These are phyloP conservation scores for Agrilus mali DNA, from an alignment of 2,888 invertebrate species.

Conservation along the genomic window DNA sequence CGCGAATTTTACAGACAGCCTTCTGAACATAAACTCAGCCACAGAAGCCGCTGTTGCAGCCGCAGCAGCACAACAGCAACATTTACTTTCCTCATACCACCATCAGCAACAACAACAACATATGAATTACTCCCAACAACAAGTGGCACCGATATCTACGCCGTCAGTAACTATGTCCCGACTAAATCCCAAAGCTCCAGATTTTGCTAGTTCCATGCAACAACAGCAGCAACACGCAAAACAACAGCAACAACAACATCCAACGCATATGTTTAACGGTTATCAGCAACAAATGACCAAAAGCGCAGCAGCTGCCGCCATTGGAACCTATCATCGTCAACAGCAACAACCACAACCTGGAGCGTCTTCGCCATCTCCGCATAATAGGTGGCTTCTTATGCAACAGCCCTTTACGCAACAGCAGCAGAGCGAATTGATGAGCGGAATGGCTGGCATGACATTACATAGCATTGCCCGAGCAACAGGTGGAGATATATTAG, in stretches of 20 bases:
- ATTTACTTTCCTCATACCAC: slow-evolving; percentile 14
- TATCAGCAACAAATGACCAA: slow-evolving; percentile 13
- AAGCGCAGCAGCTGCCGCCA: slow-evolving; percentile 3
- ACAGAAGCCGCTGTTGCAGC: slow-evolving; percentile 27
- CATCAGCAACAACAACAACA: slow-evolving; percentile 21
- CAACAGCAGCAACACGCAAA: slow-evolving; percentile 17
- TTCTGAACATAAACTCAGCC: slow-evolving; percentile 35
- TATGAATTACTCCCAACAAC: slow-evolving; percentile 26
- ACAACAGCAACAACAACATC: slow-evolving; percentile 9
- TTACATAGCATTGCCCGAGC: slow-evolving; percentile 27
- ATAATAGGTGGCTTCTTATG: slow-evolving; percentile 26
- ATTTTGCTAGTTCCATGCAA: slow-evolving; percentile 47
- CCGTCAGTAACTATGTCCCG: slow-evolving; percentile 45
- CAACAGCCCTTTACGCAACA: slow-evolving; percentile 26
- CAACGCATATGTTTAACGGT: slow-evolving; percentile 16
- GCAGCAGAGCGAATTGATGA: slow-evolving; percentile 26
- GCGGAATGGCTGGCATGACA: slow-evolving; percentile 31
- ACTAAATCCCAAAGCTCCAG: slow-evolving; percentile 70
- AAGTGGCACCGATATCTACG: slow-evolving; percentile 8
- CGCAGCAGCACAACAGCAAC: slow-evolving; percentile 10
- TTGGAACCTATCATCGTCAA: slow-evolving; percentile 12
- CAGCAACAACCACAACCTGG: slow-evolving; percentile 4
- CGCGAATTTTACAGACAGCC: slow-evolving; percentile 13
- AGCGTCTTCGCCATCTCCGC: slow-evolving; percentile 14
- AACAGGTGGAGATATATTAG: slow-evolving; percentile 28